These are phyloP conservation scores for Tringa solitaria DNA, from an alignment of 2,113 vertebrate genomes.

Conservation along the genomic window DNA sequence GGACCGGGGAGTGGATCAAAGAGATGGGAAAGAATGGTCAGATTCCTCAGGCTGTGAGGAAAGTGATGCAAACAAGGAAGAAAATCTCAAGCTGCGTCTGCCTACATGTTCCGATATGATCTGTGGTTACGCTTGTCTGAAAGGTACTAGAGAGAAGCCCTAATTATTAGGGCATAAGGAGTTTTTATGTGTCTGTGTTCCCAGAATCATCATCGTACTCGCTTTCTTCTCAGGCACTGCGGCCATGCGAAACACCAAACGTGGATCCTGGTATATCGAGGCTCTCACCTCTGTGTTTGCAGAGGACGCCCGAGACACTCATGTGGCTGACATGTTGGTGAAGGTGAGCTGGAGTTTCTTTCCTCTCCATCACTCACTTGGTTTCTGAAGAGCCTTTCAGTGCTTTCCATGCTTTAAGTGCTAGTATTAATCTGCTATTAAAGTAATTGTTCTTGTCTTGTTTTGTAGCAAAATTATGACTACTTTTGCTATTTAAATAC, in stretches of 20 bases:
- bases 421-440: not conserved
- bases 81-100: constrained; percentile 80
- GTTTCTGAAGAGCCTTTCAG: not conserved
- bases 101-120: constrained; percentile 96
- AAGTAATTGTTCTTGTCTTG: not conserved
- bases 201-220: not conserved
- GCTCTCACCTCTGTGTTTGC: constrained; percentile 86
- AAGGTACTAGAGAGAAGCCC: constrained; percentile 80
- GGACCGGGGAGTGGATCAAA: constrained; percentile 90
- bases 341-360: constrained; percentile 75
- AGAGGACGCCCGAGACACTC: constrained; percentile 82
- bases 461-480: not conserved
- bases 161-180: not conserved
- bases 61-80: constrained; percentile 83
- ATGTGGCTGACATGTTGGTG: constrained; percentile 94
- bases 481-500: not conserved
- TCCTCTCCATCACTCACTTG: not conserved
- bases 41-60: constrained; percentile 82
- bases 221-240: constrained; percentile 81
- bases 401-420: not conserved
- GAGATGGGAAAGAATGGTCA: constrained; percentile 80
- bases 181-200: not conserved
- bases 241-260: constrained; percentile 95
- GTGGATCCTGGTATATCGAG: constrained; percentile 95
- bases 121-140: constrained; percentile 93